Evolutionary conservation across 1,140 invertebrate species (phyloP).

Genomic region (Brachionus rotundiformis): DNA sequence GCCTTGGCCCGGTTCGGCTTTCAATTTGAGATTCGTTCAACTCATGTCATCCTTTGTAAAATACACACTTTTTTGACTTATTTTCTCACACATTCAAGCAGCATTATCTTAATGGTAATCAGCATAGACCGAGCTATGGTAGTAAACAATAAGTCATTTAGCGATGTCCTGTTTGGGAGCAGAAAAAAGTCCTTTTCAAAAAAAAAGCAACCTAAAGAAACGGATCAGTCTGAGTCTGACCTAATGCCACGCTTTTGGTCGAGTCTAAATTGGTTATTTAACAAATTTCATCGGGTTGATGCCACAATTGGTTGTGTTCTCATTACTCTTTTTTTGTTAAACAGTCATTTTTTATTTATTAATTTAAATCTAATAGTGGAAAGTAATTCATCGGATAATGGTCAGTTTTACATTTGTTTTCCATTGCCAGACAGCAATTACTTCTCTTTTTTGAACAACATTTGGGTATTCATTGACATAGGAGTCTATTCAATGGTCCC

Average conservation of each 20-base stretch:
- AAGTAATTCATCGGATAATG: background rate
- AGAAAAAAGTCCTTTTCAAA: background rate
- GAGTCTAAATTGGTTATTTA: background rate
- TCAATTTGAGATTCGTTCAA: slow-evolving; percentile 34
- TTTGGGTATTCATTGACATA: slow-evolving; percentile 41
- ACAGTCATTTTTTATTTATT: slow-evolving; percentile 24
- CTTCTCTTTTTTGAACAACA: slow-evolving; percentile 10
- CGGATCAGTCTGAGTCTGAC: background rate
- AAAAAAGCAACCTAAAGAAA: background rate
- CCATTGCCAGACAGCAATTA: background rate
- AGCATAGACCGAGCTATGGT: slow-evolving; percentile 43
- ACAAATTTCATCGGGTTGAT: slow-evolving; percentile 9
- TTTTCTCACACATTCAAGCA: slow-evolving; percentile 38
- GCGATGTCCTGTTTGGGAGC: background rate
- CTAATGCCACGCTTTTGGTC: no score
- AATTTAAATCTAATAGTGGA: slow-evolving; percentile 16
- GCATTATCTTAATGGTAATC: slow-evolving; percentile 19
- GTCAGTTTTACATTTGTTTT: slow-evolving; percentile 25
- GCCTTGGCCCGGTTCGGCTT: background rate
- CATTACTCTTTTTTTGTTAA: background rate
- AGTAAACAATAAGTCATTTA: background rate
- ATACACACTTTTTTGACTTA: slow-evolving; percentile 51
- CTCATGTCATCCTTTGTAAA: slow-evolving; percentile 14
- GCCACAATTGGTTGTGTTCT: background rate
- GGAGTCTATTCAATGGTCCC: slow-evolving; percentile 31